These are phyloP conservation scores for Caiman crocodilus DNA, from an alignment of 2,797 vertebrate species.

Conservation along the genomic window DNA sequence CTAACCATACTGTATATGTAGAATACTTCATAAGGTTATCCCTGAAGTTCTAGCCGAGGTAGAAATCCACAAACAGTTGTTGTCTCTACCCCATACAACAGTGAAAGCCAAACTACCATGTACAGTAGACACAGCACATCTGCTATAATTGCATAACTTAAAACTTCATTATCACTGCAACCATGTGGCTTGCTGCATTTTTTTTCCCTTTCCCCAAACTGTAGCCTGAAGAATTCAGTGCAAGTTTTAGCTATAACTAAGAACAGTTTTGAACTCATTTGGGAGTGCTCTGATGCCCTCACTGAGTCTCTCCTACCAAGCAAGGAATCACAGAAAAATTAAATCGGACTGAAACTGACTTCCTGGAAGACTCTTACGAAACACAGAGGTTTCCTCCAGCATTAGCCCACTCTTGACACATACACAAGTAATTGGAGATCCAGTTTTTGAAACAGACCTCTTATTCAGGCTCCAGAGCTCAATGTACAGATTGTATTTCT, in stretches of 20 bases:
- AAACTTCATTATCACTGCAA: background rate
- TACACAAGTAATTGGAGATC: background rate
- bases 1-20: background rate
- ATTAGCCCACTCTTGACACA: background rate
- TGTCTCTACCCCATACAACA: background rate
- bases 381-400: accelerated
- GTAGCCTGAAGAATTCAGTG: background rate
- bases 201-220: background rate
- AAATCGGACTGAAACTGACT: background rate
- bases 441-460: background rate
- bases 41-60: background rate
- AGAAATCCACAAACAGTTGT: background rate
- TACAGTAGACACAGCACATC: background rate
- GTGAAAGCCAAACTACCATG: background rate
- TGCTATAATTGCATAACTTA: background rate
- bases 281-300: too few species aligned
- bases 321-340: background rate
- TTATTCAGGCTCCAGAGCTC: background rate
- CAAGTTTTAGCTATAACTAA: background rate
- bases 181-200: background rate
- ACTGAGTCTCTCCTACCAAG: background rate
- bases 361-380: background rate
- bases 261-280: background rate
- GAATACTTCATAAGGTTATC: background rate
- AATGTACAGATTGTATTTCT: background rate